Evolutionary conservation across 2,888 invertebrate genomes (phyloP), one percentile per base, ranked within the genome.

Genomic region (Folsomia manolachei): DNA sequence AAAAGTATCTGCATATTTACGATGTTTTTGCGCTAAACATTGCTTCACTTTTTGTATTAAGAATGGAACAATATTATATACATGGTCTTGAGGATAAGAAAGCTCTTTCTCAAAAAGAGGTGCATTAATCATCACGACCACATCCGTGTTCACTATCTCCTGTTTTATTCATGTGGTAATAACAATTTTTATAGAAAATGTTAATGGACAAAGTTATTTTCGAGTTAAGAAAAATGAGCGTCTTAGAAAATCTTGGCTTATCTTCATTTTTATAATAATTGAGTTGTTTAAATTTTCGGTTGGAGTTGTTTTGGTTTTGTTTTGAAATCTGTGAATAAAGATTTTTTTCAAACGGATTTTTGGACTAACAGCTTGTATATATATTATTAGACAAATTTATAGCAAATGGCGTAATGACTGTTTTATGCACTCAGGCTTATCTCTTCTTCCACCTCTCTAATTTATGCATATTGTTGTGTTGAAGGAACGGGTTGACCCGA

Each of bases 151-250:
- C 26, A 63, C 68, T 71, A 69, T 75, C 74, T 73, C 71, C 73
- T 75, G 71, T 77, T 77, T 76, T 76, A 77, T 78, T 78, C 75
- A 77, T 75, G 74, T 72, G 70, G 72, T 39, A 39, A 39, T 39
- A 75, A 75, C 72, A 75, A 75, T 75, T 75, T 74, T 72, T 75
- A 39, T 14, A 39, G 14, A 39, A 4, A 9, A 39, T 39, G 14
- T 39, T 39, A 39, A 39, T 39, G 39, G 39, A 14, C 14, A 39
- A 39, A 39, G 4, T 9, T 39, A 39, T 39, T 9, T 39, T n/a
- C n/a, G n/a, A n/a, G 39, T 39, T 9, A 4, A 39, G 7, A 39
- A 4, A 39, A 14, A 4, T 39, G 39, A 39, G 39, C n/a, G n/a
- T n/a, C n/a, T n/a, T n/a, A n/a, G n/a, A n/a, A n/a, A n/a, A n/a